Percentiles rank a stretch among this genome's conserved stretches.
phyloP scores from a whole-genome alignment of 2,113 vertebrate species.

The Varanus komodoensis region DNA sequence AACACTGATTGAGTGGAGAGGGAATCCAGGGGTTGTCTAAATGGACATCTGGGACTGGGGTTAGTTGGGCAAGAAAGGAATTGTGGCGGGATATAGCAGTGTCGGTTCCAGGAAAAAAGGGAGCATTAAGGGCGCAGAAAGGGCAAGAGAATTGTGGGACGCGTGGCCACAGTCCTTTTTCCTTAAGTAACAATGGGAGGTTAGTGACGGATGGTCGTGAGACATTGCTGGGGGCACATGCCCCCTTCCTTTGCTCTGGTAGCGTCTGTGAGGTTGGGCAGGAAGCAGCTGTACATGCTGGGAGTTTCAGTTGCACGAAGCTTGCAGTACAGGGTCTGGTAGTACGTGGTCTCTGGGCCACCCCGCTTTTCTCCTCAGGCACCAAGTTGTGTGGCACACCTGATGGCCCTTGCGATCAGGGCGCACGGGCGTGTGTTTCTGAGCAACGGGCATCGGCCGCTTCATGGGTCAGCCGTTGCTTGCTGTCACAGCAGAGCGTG shows the following conservation, averaged over 20 bases:
- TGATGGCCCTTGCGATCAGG: neutral
- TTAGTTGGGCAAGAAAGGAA: neutral
- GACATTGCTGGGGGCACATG: neutral
- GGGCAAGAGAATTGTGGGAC: too few species aligned
- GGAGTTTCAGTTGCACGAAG: neutral
- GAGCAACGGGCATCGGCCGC: too few species aligned
- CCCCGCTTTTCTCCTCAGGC: too few species aligned
- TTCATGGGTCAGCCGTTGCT: too few species aligned
- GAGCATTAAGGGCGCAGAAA: neutral
- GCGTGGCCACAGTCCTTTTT: neutral
- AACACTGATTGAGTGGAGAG: too few species aligned
- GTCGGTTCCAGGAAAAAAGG: neutral
- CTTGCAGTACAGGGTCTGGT: neutral
- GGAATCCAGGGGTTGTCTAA: neutral
- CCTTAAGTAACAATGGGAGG: neutral
- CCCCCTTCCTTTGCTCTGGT: neutral
- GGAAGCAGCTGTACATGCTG: neutral
- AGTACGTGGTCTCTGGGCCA: neutral
- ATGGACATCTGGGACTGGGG: neutral
- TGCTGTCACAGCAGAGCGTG: neutral
- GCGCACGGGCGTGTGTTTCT: too few species aligned
- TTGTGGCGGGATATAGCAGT: neutral
- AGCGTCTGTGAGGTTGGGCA: neutral
- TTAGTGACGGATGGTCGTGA: neutral
- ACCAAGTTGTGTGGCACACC: neutral